Evolutionary conservation across 2,797 vertebrate genomes (phyloP), one percentile per base, ranked within the genome.

Genomic region (Diplodus puntazzo): DNA sequence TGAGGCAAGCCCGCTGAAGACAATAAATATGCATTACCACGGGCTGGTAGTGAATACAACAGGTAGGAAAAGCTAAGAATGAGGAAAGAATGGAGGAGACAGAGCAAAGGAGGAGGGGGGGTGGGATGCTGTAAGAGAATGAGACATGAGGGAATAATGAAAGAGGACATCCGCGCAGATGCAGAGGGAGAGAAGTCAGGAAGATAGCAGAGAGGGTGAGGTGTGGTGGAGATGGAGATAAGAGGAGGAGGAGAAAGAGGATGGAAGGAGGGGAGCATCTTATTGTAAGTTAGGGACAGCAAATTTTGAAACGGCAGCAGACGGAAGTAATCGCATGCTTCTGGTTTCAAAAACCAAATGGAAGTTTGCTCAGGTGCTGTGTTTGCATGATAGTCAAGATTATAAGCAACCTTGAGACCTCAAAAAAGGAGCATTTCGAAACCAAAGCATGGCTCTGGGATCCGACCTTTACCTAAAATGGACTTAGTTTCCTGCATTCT

Each of bases 1-100:
- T 89, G 87, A 85, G 79, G 82, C 52, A 62, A 83, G 77, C 83
- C 68, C 21, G 0, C 63, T 57, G 66, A 70, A 81, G 73, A 86
- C 73, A 75, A 90, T 93, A 91, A 92, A 92, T 93, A 92, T 93
- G 82, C 68, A 90, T 88, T 76, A 89, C 67, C 59, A 68, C 62
- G 23, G 67, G 74, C 74, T 84, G 83, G 60, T 23, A 68, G 49
- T 70, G 76, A 85, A 84, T 73, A 89, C 67, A 85, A 82, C 80
- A 87, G 74, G 69, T 75, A 69, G 42, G 77, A 49, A 46, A 68
- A 54, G 63, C 58, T 25, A 78, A 57, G 42, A 75, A 60, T 71
- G 71, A 55, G 65, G 20, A 61, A 52, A 63, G 50, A 74, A 85
- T 30, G 49, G 16, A 59, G 27, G 53, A 48, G 49, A 61, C 16